These are phyloP conservation scores for Cassiopea xamachana DNA, from an alignment of 30 jellyfish, hydroid and myxozoan genomes.

Conservation along the genomic window DNA sequence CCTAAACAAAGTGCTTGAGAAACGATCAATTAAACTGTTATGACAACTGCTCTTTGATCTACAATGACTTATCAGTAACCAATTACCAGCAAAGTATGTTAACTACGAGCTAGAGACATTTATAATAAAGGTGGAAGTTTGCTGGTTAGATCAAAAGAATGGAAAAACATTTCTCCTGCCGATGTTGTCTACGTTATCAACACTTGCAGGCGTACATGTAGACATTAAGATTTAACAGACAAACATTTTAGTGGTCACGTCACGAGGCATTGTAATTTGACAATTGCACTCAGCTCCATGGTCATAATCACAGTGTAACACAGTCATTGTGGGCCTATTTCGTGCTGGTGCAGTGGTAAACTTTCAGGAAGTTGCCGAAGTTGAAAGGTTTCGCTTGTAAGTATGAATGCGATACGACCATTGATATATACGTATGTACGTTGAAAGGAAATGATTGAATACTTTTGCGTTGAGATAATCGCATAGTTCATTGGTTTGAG, in stretches of 20 bases:
- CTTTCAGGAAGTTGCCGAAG: neutral
- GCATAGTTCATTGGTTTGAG: neutral
- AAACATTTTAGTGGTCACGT: conserved; percentile 4
- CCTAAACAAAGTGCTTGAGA: neutral
- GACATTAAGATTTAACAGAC: neutral
- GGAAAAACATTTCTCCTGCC: neutral
- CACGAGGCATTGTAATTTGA: neutral
- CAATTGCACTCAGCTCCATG: neutral
- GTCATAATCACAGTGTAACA: too few relatives aligned
- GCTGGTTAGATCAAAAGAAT: neutral
- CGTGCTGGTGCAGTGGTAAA: neutral
- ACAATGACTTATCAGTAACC: neutral
- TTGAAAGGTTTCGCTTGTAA: neutral
- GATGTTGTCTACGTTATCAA: neutral
- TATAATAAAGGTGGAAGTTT: neutral
- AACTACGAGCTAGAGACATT: neutral
- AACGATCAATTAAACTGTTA: neutral
- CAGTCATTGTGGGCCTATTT: neutral
- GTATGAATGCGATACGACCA: neutral
- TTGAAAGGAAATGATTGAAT: too few relatives aligned
- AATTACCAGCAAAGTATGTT: neutral
- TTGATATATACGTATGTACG: neutral
- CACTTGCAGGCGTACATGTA: neutral
- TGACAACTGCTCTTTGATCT: neutral
- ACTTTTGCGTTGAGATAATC: too few relatives aligned